phyloP scores from a whole-genome alignment of 2,888 invertebrate genomes.

The Ophraella communa region DNA sequence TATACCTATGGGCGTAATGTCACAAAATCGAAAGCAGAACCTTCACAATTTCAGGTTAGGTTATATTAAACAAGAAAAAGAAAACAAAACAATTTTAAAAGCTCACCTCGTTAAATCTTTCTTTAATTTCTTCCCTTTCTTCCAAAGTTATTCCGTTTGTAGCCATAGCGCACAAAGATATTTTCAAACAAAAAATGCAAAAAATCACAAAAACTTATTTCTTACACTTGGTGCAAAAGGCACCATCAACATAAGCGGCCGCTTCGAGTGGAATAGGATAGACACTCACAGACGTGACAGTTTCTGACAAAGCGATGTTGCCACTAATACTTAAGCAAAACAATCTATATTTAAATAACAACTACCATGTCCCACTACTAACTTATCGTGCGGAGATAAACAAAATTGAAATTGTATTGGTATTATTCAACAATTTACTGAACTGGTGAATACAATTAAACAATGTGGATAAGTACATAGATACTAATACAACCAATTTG shows the following conservation, averaged over 20 bases:
- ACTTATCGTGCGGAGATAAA: not conserved
- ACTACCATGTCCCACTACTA: conserved; percentile 2
- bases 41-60: conserved; percentile 32
- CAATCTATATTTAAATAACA: conserved; percentile 3
- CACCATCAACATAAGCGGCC: conserved; percentile 26
- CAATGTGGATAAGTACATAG: not conserved
- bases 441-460: not conserved
- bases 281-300: conserved; percentile 1
- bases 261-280: conserved; percentile 3
- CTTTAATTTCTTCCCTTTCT: conserved; percentile 76
- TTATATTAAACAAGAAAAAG: conserved; percentile 2
- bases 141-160: conserved; percentile 64
- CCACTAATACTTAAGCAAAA: conserved; percentile 2
- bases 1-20: conserved; percentile 41
- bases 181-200: conserved; percentile 19
- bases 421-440: not conserved
- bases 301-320: conserved; percentile 14
- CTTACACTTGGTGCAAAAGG: conserved; percentile 34
- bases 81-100: conserved; percentile 25
- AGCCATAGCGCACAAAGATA: conserved; percentile 15
- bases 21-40: conserved; percentile 36
- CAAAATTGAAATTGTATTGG: not conserved
- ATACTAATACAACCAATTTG: not conserved
- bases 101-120: conserved; percentile 78
- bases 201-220: conserved; percentile 29